Base-by-base conservation (phyloP, 1,140 invertebrate genomes). In the Drosophila bifasciata region DNA sequence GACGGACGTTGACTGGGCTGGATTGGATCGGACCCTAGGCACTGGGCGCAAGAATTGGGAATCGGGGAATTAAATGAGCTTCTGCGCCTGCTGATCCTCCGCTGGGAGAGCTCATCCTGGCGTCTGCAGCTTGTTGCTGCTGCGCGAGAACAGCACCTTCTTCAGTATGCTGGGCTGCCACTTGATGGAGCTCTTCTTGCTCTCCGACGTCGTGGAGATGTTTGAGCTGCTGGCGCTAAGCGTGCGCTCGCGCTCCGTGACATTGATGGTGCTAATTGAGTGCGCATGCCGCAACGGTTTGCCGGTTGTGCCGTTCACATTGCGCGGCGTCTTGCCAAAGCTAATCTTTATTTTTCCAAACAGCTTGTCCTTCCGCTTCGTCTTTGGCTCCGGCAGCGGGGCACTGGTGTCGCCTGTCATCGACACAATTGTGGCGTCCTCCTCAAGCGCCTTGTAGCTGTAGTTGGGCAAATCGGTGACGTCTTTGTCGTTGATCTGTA, bases 181-280 rank as follows among this genome's bases (percentile, higher is more conserved):
- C 36, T 79, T 90, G 5, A 75, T 83, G 6, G 64, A 80, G 39
- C 81, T 50, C 15, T 91, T 91, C 66, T 90, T 90, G 28, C 71
- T 90, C 62, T 90, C 89, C 16, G 86, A 90, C 13, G 64, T 75
- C 0, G 75, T 89, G 5, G 89, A 90, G 16, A 90, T 70, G 69
- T 90, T 84, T 25, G 84, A 88, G 59, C 74, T 81, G 46, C 88
- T 90, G 2, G 73, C 63, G 19, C 66, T 78, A 4, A 85, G 73
- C 15, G 72, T 74, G 19, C 60, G 52, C 7, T 86, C 73, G 6
- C 79, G 63, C 11, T 71, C 78, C 40, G 64, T 59, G 28, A 75
- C 59, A 44, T 86, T 77, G n/a, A 86, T 86, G 13, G 74, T 85
- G 59, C 66, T 81, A 2, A 70, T 66, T 16, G 81, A 86, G 40